phyloP scores from a whole-genome alignment of 2,113 vertebrate genomes.

The Trinectes maculatus region DNA sequence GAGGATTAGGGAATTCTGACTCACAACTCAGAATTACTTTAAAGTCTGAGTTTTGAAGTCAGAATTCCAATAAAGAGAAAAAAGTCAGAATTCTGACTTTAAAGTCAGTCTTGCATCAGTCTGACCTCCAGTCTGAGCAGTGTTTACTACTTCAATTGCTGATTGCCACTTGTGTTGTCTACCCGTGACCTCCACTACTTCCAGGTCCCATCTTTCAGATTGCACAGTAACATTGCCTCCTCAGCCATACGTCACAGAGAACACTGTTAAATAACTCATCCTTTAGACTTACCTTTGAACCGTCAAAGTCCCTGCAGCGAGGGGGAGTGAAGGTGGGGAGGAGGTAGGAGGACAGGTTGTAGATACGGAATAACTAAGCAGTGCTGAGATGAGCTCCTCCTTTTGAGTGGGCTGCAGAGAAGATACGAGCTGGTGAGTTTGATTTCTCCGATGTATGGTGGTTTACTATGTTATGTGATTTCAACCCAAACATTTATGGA shows the following conservation, averaged over 20 bases:
- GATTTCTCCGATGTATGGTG: no score
- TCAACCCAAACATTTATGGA: no score
- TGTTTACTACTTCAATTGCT: neutral
- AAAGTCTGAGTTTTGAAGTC: no score
- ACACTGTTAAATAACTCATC: constrained; percentile 92
- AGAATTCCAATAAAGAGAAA: no score
- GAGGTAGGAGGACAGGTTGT: constrained; percentile 32
- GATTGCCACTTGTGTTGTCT: neutral
- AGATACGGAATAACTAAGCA: constrained; percentile 57
- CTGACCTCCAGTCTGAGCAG: no score
- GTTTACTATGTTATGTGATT: no score
- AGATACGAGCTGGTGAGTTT: constrained; percentile 69
- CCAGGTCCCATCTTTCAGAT: neutral
- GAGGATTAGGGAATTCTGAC: no score
- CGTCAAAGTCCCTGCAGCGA: constrained; percentile 84
- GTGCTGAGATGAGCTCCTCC: constrained; percentile 58
- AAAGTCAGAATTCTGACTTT: no score
- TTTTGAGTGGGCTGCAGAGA: constrained; percentile 50
- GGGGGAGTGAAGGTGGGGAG: neutral
- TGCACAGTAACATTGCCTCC: neutral
- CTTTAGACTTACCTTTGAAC: constrained; percentile 93
- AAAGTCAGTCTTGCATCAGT: no score
- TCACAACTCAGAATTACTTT: no score
- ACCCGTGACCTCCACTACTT: constrained; percentile 33
- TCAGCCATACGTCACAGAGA: constrained; percentile 42